Base-by-base conservation (phyloP, 2,888 invertebrate genomes). In the Phasia obesa region DNA sequence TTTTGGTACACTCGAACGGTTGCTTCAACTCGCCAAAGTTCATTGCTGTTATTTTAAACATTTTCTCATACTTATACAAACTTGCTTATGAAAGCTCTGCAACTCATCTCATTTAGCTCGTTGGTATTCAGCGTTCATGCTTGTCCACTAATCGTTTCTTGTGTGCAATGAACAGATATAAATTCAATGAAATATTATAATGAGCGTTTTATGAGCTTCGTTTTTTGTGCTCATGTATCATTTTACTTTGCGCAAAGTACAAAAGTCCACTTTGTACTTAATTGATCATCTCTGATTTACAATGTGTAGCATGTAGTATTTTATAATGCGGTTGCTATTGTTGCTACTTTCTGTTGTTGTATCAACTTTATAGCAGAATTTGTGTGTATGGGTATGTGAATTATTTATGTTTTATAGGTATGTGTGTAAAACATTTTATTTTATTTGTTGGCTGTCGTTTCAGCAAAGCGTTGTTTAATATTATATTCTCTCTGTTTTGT, bases 391-490 rank as follows among this genome's bases (percentile, higher is more conserved):
- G 15, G 23, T 73, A 11, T 35, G 74, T 79, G 59, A 60, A 42
- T 74, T 75, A 47, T 83, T 70, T 79, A 59, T 69, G 23, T 42
- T 67, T 47, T 65, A 25, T 44, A 19, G 71, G 47, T 31, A 21
- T 71, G 27, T 19, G 21, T 13, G 13, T 35, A 35, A 31, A 31
- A 35, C 11, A 35, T 64, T 67, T 70, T 44, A 67, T 42, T 65
- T 74, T 69, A 65, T 76, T 70, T 67, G 79, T 55, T 80, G 67
- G 73, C 60, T 53, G 73, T 62, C 60, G 73, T 67, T 71, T 75
- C 74, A 67, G 55, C 76, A 70, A 76, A 76, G 31, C 74, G 76
- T 82, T 84, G 69, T 71, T 81, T 71, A 78, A 67, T 81, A 57
- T 75, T 79, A 53, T 75, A 75, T 62, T 23, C 71, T 75, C 64